Percentiles rank a stretch among this genome's conserved stretches.
Conservation (phyloP, 1,140 invertebrate genomes). For the Stenopsyche tienmushanensis region DNA sequence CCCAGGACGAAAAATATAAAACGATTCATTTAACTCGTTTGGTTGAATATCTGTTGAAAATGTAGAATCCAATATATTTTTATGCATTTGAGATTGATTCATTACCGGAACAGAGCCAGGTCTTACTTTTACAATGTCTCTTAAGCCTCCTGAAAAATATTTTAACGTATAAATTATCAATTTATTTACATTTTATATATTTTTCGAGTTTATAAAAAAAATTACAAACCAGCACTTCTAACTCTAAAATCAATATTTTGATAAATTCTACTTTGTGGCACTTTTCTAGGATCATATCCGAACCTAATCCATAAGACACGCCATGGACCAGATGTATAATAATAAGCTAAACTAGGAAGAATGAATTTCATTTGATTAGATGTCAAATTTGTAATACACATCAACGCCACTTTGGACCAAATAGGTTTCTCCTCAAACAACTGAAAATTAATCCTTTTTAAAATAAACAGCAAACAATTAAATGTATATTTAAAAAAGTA, state of each 20-base stretch:
- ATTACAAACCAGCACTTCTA: slow-evolving; percentile 60
- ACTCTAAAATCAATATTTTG: slow-evolving; percentile 86
- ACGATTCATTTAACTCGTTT: too few species aligned
- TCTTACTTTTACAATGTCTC: too few species aligned
- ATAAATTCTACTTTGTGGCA: slow-evolving; percentile 75
- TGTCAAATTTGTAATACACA: slow-evolving; percentile 63
- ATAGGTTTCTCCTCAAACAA: slow-evolving; percentile 79
- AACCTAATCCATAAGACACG: slow-evolving; percentile 79
- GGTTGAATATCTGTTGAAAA: too few species aligned
- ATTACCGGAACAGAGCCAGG: too few species aligned
- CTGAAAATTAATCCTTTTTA: slow-evolving; percentile 49
- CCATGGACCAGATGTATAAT: slow-evolving; percentile 87
- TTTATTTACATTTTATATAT: too few species aligned
- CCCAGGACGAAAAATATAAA: slow-evolving; percentile 68
- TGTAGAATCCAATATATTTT: too few species aligned
- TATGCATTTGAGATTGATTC: too few species aligned
- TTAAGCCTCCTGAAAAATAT: slow-evolving; percentile 25
- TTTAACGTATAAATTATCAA: too few species aligned
- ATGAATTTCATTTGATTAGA: slow-evolving; percentile 72
- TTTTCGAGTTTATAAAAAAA: too few species aligned
- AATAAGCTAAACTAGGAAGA: slow-evolving; percentile 79
- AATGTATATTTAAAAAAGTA: slow-evolving; percentile 35
- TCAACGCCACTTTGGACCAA: slow-evolving; percentile 78
- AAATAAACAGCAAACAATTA: slow-evolving; percentile 12
- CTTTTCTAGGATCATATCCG: slow-evolving; percentile 84